A percentile compares a stretch with the other conserved stretches of the same genome.
These are phyloP conservation scores for Pseudopodoces humilis DNA, from an alignment of 2,113 vertebrate genomes.

Conservation along the genomic window DNA sequence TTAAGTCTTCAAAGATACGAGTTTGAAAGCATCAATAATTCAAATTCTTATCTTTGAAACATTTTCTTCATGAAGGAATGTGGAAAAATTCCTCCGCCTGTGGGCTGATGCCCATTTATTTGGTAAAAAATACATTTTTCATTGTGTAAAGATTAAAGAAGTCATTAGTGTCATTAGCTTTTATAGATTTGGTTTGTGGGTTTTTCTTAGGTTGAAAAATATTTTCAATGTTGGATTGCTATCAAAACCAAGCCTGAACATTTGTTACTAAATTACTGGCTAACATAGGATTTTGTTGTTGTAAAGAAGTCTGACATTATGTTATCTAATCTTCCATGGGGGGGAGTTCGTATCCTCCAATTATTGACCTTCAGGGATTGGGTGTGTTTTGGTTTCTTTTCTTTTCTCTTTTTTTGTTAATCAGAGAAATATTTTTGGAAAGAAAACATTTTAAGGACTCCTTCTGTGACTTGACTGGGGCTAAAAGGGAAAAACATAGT, in stretches of 20 bases:
- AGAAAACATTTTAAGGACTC: background rate
- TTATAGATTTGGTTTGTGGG: background rate
- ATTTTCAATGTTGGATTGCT: background rate
- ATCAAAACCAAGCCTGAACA: background rate
- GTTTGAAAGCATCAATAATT: background rate
- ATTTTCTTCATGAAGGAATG: background rate
- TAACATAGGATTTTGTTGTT: background rate
- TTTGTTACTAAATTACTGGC: background rate
- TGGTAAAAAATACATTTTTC: conserved; percentile 23
- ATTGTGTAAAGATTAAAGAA: background rate
- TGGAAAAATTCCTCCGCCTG: conserved; percentile 5
- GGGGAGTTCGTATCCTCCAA: background rate
- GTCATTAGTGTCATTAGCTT: background rate
- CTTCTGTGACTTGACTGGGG: background rate
- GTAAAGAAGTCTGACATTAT: background rate
- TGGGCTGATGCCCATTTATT: background rate
- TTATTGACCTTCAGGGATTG: background rate
- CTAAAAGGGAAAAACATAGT: background rate
- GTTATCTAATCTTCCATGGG: background rate
- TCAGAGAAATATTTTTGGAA: conserved; percentile 2
- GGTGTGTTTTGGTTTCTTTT: background rate
- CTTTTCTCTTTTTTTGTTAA: background rate
- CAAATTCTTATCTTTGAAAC: conserved; percentile 38
- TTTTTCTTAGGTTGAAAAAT: background rate
- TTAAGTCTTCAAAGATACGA: background rate